Evolutionary conservation across 1,140 invertebrate species (phyloP).

Genomic region (Mamestra configurata): DNA sequence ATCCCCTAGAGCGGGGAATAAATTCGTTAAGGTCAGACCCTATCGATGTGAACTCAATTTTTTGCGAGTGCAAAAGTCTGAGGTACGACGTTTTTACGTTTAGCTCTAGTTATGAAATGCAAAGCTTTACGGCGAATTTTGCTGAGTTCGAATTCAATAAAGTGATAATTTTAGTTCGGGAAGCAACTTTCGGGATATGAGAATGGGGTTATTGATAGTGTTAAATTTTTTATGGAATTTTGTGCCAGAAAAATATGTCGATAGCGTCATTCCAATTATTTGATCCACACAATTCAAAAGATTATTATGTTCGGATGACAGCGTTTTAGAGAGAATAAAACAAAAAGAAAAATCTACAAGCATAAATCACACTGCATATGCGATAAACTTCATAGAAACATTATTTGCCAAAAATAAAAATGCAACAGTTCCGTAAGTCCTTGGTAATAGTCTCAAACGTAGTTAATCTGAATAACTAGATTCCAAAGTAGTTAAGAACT

Average conservation of each 20-base stretch:
- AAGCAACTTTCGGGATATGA: background rate
- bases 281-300: background rate
- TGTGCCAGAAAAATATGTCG: too few relatives aligned
- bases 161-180: background rate
- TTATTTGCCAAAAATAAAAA: background rate
- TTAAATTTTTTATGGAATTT: background rate
- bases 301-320: background rate
- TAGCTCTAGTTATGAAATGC: background rate
- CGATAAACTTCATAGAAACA: background rate
- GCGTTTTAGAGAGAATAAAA: background rate
- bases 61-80: background rate
- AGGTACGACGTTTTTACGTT: background rate
- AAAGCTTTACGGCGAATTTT: background rate
- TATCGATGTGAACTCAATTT: background rate
- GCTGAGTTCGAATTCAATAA: background rate
- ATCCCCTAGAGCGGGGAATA: constrained; percentile 20
- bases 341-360: background rate
- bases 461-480: constrained; percentile 15
- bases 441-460: background rate
- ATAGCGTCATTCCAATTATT: background rate
- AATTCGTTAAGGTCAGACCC: constrained; percentile 20
- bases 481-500: constrained; percentile 6
- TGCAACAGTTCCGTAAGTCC: background rate
- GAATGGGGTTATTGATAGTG: background rate
- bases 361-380: background rate